A percentile compares a stretch with the other conserved stretches of the same genome.
Evolutionary conservation across 2,888 invertebrate species (phyloP).

Genomic region (Strigamia maritima): DNA sequence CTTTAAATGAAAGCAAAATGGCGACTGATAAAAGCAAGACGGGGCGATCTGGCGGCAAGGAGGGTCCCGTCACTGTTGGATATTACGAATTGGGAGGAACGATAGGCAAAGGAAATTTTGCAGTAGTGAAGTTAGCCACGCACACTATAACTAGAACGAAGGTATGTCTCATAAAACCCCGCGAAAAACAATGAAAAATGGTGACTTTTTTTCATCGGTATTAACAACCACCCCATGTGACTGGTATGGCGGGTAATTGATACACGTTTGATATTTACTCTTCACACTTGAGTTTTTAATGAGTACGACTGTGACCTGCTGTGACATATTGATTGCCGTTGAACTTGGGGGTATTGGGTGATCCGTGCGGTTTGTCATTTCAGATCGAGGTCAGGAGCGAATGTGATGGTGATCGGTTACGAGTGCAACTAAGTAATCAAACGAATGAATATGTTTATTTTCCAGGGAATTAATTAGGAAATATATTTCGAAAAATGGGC

Average conservation of each 20-base stretch:
- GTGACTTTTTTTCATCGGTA: background rate
- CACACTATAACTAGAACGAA: constrained; percentile 97
- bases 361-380: no score
- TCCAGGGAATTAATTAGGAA: no score
- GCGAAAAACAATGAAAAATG: background rate
- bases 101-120: constrained; percentile 98
- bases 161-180: constrained; percentile 62
- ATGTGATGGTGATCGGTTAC: no score
- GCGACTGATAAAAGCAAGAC: constrained; percentile 44
- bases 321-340: no score
- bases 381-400: no score
- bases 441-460: background rate
- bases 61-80: constrained; percentile 85
- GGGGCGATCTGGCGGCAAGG: constrained; percentile 44
- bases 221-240: background rate
- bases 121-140: constrained; percentile 96
- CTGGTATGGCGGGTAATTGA: constrained; percentile 1
- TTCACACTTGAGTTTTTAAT: background rate
- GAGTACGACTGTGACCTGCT: background rate
- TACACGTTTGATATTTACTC: background rate
- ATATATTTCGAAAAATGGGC: background rate
- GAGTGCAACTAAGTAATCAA: no score
- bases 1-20: constrained; percentile 44
- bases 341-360: no score
- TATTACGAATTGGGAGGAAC: constrained; percentile 97